Base-by-base conservation (phyloP, 2,797 vertebrate species). In the Darevskia mixta region DNA sequence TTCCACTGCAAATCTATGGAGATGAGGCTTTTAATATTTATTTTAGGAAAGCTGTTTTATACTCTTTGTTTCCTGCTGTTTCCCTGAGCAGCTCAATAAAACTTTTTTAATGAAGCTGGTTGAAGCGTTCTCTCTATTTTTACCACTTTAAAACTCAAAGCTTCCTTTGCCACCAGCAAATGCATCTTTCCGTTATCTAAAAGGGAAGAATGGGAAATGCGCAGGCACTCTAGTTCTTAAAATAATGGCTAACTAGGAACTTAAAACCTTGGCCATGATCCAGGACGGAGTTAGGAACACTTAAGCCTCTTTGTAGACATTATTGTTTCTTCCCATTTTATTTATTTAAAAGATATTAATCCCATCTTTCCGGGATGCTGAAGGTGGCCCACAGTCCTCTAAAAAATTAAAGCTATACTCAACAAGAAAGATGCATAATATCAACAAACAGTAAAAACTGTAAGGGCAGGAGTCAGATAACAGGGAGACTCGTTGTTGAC, bases 21-120 rank as follows among this genome's bases (percentile, higher is more conserved):
- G 79, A 96, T 94, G 95, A 95, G 86, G 32, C 94, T 94, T 82
- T 95, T 95, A 95, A 94, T 96, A 96, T 95, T 95, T 95, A 91
- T 88, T 95, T 95, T 96, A 90, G 85, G 92, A 94, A 92, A 61
- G 11, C 81, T 93, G 45, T 91, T 94, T 92, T 93, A 35, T 85
- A 61, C 89, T 92, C 80, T 94, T 95, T 95, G 86, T 95, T 94
- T 91, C 95, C 93, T 92, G 86, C 93, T 96, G 94, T 69, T 94
- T 91, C 90, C 94, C 87, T 87, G 89, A 94, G 79, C 35, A 95
- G 87, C 88, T 93, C 90, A 89, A 91, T 93, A 94, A 95, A 90
- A 93, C 78, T 94, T 94, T n/a, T 94, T 85, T 95, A 93, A 95
- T 10, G 27, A 94, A 95, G 93, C 69, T 88, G 88, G 86, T 77